Conservation (phyloP, 2,113 vertebrate species). For the Diadophis punctatus region DNA sequence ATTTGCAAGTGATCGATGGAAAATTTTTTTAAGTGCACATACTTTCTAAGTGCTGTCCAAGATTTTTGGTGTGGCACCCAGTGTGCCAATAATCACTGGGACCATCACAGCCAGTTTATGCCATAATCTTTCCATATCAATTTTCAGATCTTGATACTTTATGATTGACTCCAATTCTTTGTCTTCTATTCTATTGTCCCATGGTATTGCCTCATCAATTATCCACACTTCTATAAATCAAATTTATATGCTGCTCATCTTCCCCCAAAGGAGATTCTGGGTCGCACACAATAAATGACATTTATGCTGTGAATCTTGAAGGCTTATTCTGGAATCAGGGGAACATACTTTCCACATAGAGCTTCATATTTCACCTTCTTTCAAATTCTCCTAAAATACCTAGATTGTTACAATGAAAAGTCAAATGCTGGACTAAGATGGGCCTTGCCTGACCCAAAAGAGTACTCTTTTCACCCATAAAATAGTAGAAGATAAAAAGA, state of each 20-base stretch:
- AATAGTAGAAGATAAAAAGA: neutral
- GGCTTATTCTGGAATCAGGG: neutral
- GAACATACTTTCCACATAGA: neutral
- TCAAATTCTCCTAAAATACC: neutral
- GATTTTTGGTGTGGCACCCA: neutral
- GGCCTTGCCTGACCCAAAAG: neutral
- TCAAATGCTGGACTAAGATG: neutral
- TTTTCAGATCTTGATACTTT: neutral
- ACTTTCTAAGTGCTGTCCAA: neutral
- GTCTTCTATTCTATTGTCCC: neutral
- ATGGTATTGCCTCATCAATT: neutral
- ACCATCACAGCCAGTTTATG: neutral
- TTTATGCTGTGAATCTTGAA: neutral
- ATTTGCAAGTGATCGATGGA: neutral
- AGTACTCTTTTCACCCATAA: neutral
- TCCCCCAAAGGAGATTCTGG: neutral
- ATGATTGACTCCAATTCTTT: neutral
- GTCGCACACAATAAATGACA: neutral
- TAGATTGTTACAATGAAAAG: neutral
- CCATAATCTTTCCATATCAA: neutral
- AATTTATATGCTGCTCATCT: neutral
- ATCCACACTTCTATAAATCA: neutral
- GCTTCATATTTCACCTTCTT: neutral
- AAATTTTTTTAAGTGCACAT: neutral
- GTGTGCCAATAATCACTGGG: neutral